A percentile compares a stretch with the other conserved stretches of the same genome.
Conservation (phyloP, 2,113 vertebrate species). For the Pelobates fuscus region DNA sequence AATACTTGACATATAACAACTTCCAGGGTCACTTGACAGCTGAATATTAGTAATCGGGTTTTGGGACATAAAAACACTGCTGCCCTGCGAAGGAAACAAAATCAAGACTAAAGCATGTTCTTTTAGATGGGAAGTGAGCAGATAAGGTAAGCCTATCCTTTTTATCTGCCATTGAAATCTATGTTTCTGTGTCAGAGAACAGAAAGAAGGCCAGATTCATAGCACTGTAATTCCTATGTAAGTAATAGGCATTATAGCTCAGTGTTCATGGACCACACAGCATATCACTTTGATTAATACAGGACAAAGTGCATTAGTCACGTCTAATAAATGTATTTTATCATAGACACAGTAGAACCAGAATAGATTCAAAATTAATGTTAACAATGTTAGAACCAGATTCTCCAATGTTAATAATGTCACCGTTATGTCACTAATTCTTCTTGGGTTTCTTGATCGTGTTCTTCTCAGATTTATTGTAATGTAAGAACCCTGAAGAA, state of each 20-base stretch:
- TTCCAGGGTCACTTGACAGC: too few species aligned
- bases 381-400: conserved; percentile 41
- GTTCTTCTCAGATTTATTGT: conserved; percentile 39
- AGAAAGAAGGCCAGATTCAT: conserved; percentile 16
- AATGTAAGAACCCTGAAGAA: conserved; percentile 14
- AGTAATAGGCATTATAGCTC: conserved; percentile 30
- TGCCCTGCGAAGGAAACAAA: too few species aligned
- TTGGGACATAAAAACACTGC: too few species aligned
- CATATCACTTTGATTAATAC: conserved; percentile 46
- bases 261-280: conserved; percentile 34
- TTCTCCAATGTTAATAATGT: conserved; percentile 42
- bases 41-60: too few species aligned
- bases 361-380: conserved; percentile 40
- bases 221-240: conserved; percentile 33
- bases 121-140: too few species aligned
- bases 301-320: conserved; percentile 47
- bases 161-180: too few species aligned
- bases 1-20: too few species aligned
- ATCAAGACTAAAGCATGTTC: too few species aligned
- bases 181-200: not conserved
- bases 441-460: conserved; percentile 37
- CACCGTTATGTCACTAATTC: conserved; percentile 44
- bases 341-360: conserved; percentile 38
- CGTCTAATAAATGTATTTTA: conserved; percentile 47
- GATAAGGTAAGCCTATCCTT: too few species aligned